Conservation (phyloP, 2,888 invertebrate genomes). For the Agrenia bidenticulata region DNA sequence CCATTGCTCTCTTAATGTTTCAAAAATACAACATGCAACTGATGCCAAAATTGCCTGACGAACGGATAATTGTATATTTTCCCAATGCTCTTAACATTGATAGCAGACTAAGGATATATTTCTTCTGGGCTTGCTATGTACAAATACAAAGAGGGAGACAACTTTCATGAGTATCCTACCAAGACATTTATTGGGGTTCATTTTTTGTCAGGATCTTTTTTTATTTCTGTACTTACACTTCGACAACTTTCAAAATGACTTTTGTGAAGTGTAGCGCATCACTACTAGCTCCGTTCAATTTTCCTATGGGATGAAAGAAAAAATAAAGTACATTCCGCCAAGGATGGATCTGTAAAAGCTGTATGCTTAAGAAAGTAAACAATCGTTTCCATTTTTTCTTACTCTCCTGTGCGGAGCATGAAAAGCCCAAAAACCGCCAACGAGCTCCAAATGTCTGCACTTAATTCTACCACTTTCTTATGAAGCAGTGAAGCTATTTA, state of each 20-base stretch:
- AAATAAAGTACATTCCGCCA: constrained; percentile 1
- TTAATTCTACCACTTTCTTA: constrained; percentile 6
- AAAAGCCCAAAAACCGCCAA: constrained; percentile 11
- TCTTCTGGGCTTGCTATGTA: too few species aligned
- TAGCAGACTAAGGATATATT: background rate
- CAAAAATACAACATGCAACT: background rate
- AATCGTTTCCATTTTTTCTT: background rate
- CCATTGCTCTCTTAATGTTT: too few species aligned
- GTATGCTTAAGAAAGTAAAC: constrained; percentile 6
- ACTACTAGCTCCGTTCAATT: background rate
- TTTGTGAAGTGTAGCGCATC: background rate
- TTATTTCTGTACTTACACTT: constrained; percentile 8
- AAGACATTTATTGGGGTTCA: constrained; percentile 1
- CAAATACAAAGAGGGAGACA: background rate
- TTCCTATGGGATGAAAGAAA: background rate
- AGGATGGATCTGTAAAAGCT: background rate
- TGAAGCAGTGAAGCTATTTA: background rate
- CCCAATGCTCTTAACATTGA: background rate
- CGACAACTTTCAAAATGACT: constrained; percentile 7
- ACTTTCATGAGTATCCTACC: constrained; percentile 1
- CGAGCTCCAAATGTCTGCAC: constrained; percentile 7
- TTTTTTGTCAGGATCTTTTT: constrained; percentile 4
- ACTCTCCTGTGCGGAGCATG: constrained; percentile 2
- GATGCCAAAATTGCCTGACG: constrained; percentile 6
- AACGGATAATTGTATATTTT: background rate